Evolutionary conservation across 2,113 vertebrate species (phyloP), one percentile per base, ranked within the genome.

Genomic region (Vireo altiloquus): DNA sequence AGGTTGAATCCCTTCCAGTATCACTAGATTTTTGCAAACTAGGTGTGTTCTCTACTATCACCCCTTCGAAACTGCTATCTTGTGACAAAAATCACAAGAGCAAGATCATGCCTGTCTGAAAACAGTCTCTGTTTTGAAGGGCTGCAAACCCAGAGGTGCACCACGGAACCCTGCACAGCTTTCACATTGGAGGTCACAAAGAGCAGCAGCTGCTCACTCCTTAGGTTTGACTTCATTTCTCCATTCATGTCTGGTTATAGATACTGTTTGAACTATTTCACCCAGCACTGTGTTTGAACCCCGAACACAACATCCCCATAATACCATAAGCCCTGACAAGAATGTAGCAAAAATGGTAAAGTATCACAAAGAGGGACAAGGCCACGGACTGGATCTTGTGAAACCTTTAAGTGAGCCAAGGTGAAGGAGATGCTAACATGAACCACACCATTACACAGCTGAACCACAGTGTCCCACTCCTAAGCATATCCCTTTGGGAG

Each of bases 111-210:
- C 23, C 60, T 74, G 20, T 49, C 61, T 75, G 54, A 74, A 82
- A 89, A 78, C 22, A 78, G 40, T 9, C 30, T 63, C n/a, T 56
- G 8, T 52, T 33, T 6, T 47, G 74, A 49, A 83, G 20, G 25
- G 64, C 40, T 71, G 24, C 70, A 66, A 74, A 61, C 25, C 25
- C 49, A 70, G 17, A 57, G 46, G 42, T 13, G n/a, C 31, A n/a
- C 27, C 3, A 2, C 2, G 13, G 22, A 79, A 7, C 33, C 23
- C 30, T 1, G 1, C 9, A 35, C 12, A 72, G n/a, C 39, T 40
- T 89, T 72, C 47, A 74, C 2, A 2, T 0, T 47, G 69, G 3
- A 21, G 10, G 16, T 60, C 54, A 68, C 24, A 68, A 63, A 69
- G 30, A 77, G n/a, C 50, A 78, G 56, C 49, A 81, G 54, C 89